phyloP scores from a whole-genome alignment of 2,113 vertebrate genomes.

The Lipophrys pholis region DNA sequence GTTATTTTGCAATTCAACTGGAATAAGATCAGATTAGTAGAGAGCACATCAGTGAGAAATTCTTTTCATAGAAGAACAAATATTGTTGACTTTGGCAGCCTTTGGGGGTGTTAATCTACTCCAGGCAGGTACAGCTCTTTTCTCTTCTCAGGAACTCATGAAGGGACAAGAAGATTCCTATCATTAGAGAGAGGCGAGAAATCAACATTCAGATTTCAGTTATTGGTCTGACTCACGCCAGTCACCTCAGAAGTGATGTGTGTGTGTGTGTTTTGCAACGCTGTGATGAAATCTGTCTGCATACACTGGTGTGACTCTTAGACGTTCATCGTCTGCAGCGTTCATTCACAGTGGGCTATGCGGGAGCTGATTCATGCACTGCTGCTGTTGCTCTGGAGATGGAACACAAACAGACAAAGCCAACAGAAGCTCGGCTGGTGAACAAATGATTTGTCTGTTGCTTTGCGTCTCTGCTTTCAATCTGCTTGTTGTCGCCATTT shows the following conservation, averaged over 20 bases:
- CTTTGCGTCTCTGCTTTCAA: neutral
- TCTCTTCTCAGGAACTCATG: too few relatives aligned
- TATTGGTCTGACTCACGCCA: conserved; percentile 16
- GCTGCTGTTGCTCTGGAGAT: conserved; percentile 58
- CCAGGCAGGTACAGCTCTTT: too few relatives aligned
- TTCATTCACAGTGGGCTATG: conserved; percentile 36
- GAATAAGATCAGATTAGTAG: too few relatives aligned
- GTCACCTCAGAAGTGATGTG: conserved; percentile 31
- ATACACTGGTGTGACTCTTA: neutral
- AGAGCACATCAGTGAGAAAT: too few relatives aligned
- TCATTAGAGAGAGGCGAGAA: neutral
- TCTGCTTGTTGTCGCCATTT: neutral
- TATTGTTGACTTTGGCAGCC: too few relatives aligned
- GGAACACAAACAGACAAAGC: conserved; percentile 51
- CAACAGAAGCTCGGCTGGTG: conserved; percentile 13
- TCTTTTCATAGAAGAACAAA: too few relatives aligned
- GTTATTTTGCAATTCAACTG: too few relatives aligned
- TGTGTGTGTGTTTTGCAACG: conserved; percentile 1
- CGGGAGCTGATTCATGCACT: conserved; percentile 31
- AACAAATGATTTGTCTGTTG: conserved; percentile 33
- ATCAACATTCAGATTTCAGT: neutral
- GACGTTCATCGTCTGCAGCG: neutral
- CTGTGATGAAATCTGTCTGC: conserved; percentile 52
- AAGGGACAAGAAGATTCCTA: neutral
- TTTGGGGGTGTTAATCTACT: too few relatives aligned